Evolutionary conservation across 2,888 invertebrate genomes (phyloP).

Genomic region (Crematogaster levior): DNA sequence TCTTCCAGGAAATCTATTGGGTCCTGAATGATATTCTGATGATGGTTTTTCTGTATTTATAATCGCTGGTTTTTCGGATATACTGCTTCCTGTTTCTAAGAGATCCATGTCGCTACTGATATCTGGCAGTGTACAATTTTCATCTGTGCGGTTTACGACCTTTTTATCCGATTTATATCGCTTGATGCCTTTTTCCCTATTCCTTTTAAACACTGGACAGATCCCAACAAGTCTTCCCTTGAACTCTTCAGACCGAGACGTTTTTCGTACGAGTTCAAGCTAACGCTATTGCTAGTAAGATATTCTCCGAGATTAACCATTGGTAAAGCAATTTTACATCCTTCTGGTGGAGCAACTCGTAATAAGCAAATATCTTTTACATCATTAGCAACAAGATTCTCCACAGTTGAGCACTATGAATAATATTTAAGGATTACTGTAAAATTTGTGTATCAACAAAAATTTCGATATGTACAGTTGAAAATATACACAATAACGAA

Average conservation of each 20-base stretch:
- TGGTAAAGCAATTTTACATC: slow-evolving; percentile 90
- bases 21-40: slow-evolving; percentile 72
- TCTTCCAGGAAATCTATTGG: slow-evolving; percentile 83
- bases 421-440: slow-evolving; percentile 52
- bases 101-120: slow-evolving; percentile 88
- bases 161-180: slow-evolving; percentile 84
- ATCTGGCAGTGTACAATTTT: slow-evolving; percentile 80
- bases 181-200: slow-evolving; percentile 84
- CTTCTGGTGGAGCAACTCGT: slow-evolving; percentile 87
- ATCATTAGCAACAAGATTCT: slow-evolving; percentile 72
- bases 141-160: slow-evolving; percentile 70
- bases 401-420: slow-evolving; percentile 73
- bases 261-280: slow-evolving; percentile 92
- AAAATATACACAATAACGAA: background rate
- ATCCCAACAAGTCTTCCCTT: slow-evolving; percentile 86
- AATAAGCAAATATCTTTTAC: slow-evolving; percentile 77
- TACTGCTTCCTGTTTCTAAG: slow-evolving; percentile 84
- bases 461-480: background rate
- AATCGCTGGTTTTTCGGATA: slow-evolving; percentile 86
- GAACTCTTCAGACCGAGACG: slow-evolving; percentile 88
- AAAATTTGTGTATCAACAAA: background rate
- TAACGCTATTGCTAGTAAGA: slow-evolving; percentile 92
- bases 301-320: slow-evolving; percentile 92
- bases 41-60: slow-evolving; percentile 70
- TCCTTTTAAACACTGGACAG: slow-evolving; percentile 82